These are phyloP conservation scores for Amiota communis DNA, from an alignment of 2,888 invertebrate species.

Conservation along the genomic window DNA sequence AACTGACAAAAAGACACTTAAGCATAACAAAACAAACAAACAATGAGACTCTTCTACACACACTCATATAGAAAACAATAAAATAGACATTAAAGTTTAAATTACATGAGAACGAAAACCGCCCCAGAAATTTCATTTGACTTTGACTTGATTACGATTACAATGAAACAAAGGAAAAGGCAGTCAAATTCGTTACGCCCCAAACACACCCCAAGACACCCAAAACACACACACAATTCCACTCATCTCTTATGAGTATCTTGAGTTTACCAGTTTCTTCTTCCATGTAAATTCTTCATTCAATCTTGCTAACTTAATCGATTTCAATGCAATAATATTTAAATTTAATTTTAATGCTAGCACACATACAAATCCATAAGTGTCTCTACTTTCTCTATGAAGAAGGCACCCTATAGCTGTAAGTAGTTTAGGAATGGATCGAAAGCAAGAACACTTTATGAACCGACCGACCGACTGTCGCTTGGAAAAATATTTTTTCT, in stretches of 20 bases:
- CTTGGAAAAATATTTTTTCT: neutral
- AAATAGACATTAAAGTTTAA: conserved; percentile 60
- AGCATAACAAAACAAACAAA: neutral
- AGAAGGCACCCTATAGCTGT: neutral
- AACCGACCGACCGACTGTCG: neutral
- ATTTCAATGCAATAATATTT: conserved; percentile 68
- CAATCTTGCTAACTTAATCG: conserved; percentile 55
- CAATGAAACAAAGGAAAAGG: too few relatives aligned
- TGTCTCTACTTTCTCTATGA: neutral
- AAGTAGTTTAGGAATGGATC: neutral
- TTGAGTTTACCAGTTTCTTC: neutral
- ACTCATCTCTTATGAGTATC: neutral
- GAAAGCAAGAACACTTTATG: neutral
- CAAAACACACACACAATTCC: neutral
- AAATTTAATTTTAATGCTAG: conserved; percentile 69
- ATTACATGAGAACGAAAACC: conserved; percentile 47
- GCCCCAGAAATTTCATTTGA: neutral
- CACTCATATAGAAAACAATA: conserved; percentile 46
- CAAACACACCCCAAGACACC: neutral
- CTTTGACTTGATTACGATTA: neutral
- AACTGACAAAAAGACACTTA: neutral
- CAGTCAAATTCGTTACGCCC: too few relatives aligned
- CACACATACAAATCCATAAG: conserved; percentile 52
- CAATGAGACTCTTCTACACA: conserved; percentile 3
- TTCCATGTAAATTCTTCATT: neutral